Conservation (phyloP, 2,888 invertebrate genomes). For the Tachystola acroxantha region DNA sequence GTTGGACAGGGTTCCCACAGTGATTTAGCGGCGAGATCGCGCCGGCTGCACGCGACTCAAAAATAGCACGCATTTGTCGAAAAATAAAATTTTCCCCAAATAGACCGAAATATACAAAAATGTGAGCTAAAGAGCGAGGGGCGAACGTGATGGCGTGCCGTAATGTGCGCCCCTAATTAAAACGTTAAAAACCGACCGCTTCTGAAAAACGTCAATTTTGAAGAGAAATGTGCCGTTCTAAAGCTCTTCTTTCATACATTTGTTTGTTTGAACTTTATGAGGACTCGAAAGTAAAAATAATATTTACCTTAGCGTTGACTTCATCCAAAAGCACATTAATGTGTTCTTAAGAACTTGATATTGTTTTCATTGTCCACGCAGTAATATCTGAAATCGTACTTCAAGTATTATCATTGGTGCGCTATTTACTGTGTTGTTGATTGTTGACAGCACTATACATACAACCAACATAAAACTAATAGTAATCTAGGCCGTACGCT, state of each 20-base stretch:
- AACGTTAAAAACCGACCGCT: constrained; percentile 76
- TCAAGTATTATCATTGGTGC: no score
- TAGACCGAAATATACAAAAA: constrained; percentile 78
- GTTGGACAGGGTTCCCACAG: constrained; percentile 68
- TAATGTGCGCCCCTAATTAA: constrained; percentile 79
- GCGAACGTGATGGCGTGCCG: constrained; percentile 73
- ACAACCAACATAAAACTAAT: no score
- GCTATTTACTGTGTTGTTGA: no score
- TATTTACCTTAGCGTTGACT: no score
- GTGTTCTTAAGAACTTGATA: no score
- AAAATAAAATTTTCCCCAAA: constrained; percentile 77
- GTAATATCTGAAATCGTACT: no score
- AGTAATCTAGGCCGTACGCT: no score
- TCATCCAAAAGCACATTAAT: no score
- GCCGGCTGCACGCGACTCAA: constrained; percentile 74
- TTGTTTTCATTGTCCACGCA: no score
- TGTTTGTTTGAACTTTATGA: constrained; percentile 58
- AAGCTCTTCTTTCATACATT: constrained; percentile 68
- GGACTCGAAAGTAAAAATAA: constrained; percentile 33
- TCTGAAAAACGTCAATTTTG: constrained; percentile 76
- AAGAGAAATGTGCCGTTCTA: constrained; percentile 75
- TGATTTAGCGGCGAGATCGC: constrained; percentile 66
- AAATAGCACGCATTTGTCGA: constrained; percentile 76
- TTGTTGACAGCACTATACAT: no score
- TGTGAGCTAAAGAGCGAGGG: constrained; percentile 72